phyloP scores from a whole-genome alignment of 2,888 invertebrate species.

The Tortrix viridana region DNA sequence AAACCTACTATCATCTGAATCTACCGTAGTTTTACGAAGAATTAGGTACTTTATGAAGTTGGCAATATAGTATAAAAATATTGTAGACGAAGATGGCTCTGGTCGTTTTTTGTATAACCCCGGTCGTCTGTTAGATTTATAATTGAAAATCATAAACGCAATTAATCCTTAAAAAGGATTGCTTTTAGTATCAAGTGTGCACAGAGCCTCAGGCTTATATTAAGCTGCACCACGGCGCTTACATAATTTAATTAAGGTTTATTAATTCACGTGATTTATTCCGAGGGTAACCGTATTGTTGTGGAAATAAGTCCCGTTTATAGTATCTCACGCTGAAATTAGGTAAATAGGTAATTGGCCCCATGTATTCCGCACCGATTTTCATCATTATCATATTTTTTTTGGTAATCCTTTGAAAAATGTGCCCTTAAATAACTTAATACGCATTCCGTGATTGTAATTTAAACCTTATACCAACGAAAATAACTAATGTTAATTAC shows the following conservation, averaged over 20 bases:
- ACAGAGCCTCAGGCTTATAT: background rate
- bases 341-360: conserved; percentile 21
- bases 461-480: conserved; percentile 21
- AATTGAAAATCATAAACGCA: too few relatives aligned
- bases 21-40: too few relatives aligned
- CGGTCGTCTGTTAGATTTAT: too few relatives aligned
- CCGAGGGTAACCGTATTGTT: conserved; percentile 27
- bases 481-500: conserved; percentile 26
- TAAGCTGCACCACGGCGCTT: conserved; percentile 9
- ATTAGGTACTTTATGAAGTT: too few relatives aligned
- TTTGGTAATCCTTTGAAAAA: too few relatives aligned
- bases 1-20: too few relatives aligned
- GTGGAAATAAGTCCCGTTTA: conserved; percentile 30
- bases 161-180: background rate
- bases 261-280: conserved; percentile 32
- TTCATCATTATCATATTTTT: too few relatives aligned
- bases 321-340: conserved; percentile 16
- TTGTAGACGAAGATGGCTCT: too few relatives aligned
- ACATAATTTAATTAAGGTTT: conserved; percentile 34
- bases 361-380: too few relatives aligned
- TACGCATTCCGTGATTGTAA: background rate
- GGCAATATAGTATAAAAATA: too few relatives aligned
- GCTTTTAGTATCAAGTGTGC: background rate
- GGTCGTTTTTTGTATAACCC: too few relatives aligned
- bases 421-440: too few relatives aligned